phyloP scores from a whole-genome alignment of 1,140 invertebrate species.

The Trichomalopsis sarcophagae region DNA sequence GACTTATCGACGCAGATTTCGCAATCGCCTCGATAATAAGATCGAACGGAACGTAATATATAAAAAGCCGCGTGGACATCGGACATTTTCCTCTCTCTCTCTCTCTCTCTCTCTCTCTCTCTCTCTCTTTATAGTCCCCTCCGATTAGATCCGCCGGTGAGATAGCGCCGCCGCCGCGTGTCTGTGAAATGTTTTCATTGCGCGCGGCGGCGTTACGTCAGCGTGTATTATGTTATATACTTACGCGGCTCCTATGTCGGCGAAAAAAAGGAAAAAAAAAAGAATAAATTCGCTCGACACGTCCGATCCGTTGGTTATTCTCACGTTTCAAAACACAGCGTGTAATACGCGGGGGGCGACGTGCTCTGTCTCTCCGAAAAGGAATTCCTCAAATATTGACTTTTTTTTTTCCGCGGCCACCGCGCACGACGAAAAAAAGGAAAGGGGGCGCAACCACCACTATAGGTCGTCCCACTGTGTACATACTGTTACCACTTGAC shows the following conservation, averaged over 20 bases:
- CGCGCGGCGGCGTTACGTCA: slow-evolving; percentile 10
- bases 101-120: too few species aligned
- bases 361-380: not conserved
- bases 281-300: not conserved
- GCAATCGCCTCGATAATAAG: not conserved
- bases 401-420: not conserved
- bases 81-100: not conserved
- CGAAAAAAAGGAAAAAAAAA: not conserved
- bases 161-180: not conserved
- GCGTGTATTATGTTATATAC: slow-evolving; percentile 3
- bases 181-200: slow-evolving; percentile 5
- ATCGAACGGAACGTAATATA: too few species aligned
- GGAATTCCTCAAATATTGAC: slow-evolving; percentile 41
- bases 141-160: slow-evolving; percentile 3
- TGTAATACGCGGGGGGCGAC: not conserved
- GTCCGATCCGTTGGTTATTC: slow-evolving; percentile 13
- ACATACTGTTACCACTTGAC: slow-evolving; percentile 44
- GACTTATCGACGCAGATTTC: not conserved
- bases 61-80: not conserved
- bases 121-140: not conserved
- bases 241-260: not conserved
- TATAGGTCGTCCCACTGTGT: slow-evolving; percentile 23
- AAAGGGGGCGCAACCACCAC: not conserved
- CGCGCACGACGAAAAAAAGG: not conserved
- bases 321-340: slow-evolving; percentile 9